phyloP scores from a whole-genome alignment of 2,113 vertebrate species.

The Sinocyclocheilus anshuiensis region DNA sequence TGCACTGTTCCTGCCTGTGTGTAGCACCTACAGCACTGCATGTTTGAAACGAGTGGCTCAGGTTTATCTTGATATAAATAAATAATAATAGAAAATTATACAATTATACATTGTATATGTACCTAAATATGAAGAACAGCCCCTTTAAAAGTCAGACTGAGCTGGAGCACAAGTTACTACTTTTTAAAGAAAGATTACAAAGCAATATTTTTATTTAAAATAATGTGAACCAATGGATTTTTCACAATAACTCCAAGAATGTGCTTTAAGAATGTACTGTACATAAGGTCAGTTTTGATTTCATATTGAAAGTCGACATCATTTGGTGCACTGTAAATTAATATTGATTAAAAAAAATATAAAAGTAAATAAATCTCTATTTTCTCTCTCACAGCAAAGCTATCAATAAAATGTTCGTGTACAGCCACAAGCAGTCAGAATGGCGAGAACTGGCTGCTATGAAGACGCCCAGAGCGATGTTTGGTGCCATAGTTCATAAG shows the following conservation, averaged over 20 bases:
- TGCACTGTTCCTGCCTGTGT: not conserved
- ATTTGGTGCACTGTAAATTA: no score
- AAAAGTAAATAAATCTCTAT: no score
- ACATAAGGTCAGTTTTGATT: no score
- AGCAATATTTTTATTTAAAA: not conserved
- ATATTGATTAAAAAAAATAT: no score
- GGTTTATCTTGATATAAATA: not conserved
- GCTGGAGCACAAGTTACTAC: not conserved
- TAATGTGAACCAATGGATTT: not conserved
- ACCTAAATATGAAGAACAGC: not conserved
- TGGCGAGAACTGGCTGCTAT: slow-evolving; percentile 95
- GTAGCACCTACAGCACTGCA: not conserved
- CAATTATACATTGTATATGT: not conserved
- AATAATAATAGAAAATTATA: not conserved
- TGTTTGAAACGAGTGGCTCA: not conserved
- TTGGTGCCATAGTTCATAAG: slow-evolving; percentile 86
- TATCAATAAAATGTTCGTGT: slow-evolving; percentile 90
- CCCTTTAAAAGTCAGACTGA: not conserved
- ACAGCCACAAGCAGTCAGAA: slow-evolving; percentile 95
- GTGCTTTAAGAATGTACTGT: not conserved
- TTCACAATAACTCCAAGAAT: not conserved
- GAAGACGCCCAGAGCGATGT: slow-evolving; percentile 94
- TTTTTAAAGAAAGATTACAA: not conserved
- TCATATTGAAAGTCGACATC: no score
- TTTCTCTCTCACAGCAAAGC: slow-evolving; percentile 82